Conservation (phyloP, 2,797 vertebrate genomes). For the Xenopus petersii region DNA sequence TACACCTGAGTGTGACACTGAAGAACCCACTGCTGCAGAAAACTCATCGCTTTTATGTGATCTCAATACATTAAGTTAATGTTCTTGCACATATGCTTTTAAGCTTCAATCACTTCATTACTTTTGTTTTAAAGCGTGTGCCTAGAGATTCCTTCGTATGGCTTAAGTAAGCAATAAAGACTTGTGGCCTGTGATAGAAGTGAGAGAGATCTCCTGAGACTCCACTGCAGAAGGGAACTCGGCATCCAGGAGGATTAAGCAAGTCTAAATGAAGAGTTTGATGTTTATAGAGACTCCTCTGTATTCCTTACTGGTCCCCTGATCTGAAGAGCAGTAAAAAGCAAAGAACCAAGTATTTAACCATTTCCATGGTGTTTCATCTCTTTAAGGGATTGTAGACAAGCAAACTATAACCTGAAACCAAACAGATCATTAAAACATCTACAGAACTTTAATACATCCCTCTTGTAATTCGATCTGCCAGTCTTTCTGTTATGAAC, state of each 20-base stretch:
- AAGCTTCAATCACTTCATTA: constrained; percentile 41
- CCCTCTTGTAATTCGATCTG: too few species aligned
- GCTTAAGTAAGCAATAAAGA: constrained; percentile 36
- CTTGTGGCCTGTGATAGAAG: constrained; percentile 45
- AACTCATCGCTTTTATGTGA: background rate
- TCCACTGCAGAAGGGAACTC: constrained; percentile 14
- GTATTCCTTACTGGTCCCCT: background rate
- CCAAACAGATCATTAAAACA: too few species aligned
- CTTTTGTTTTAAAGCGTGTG: constrained; percentile 26
- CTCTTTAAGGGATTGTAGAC: too few species aligned
- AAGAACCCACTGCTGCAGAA: background rate
- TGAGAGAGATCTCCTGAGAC: constrained; percentile 16
- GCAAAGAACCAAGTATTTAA: background rate
- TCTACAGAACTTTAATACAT: too few species aligned
- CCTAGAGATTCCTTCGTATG: constrained; percentile 18
- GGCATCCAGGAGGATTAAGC: constrained; percentile 30
- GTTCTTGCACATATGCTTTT: constrained; percentile 33
- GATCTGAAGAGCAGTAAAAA: background rate
- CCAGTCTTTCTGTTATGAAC: too few species aligned
- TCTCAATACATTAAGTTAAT: constrained; percentile 41
- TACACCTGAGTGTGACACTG: background rate
- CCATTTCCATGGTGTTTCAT: background rate
- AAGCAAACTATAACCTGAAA: too few species aligned
- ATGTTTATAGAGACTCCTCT: constrained; percentile 5
- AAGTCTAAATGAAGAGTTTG: constrained; percentile 39